Evolutionary conservation across 2,888 invertebrate genomes (phyloP), one percentile per base, ranked within the genome.

Genomic region (Xanthostigma xanthostigma): DNA sequence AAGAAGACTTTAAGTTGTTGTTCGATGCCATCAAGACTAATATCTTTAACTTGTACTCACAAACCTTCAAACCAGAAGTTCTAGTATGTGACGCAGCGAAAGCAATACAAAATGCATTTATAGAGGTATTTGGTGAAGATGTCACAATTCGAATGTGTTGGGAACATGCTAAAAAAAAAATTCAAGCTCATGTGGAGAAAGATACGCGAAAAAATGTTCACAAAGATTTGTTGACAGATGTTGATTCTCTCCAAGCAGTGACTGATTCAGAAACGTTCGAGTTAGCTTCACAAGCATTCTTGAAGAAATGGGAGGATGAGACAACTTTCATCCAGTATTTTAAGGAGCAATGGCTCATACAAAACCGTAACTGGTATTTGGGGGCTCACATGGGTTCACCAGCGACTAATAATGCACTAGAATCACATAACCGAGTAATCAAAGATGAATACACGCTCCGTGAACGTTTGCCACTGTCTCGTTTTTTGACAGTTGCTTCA

Each of bases 91-190:
- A 54, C 41, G 54, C 51, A 48, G 51, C 52, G 17, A 48, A 54
- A 53, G 41, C 42, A 40, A 51, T 53, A 36, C 41, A 50, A 49
- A 48, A 42, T 51, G 55, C 44, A n/a, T n/a, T n/a, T n/a, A n/a
- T n/a, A n/a, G n/a, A n/a, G n/a, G n/a, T n/a, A n/a, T n/a, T n/a
- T n/a, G n/a, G n/a, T n/a, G 48, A 50, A 41, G 53, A 58, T 45
- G 38, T 48, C 13, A 51, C 44, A 40, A 50, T 56, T 43, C 42
- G 54, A 37, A 58, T 58, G 58, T 59, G 50, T 41, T 50, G 51
- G 57, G 53, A 54, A 47, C 53, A 57, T 49, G 55, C 55, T 40
- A 57, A 57, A 53, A 58, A 45, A 52, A 56, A 57, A 46, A 54
- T 55, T 44, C 53, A 52, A 41, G 48, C 47, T 48, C 44, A 50